Evolutionary conservation across 1,140 invertebrate genomes (phyloP).

Genomic region (Probaryconus sp.): DNA sequence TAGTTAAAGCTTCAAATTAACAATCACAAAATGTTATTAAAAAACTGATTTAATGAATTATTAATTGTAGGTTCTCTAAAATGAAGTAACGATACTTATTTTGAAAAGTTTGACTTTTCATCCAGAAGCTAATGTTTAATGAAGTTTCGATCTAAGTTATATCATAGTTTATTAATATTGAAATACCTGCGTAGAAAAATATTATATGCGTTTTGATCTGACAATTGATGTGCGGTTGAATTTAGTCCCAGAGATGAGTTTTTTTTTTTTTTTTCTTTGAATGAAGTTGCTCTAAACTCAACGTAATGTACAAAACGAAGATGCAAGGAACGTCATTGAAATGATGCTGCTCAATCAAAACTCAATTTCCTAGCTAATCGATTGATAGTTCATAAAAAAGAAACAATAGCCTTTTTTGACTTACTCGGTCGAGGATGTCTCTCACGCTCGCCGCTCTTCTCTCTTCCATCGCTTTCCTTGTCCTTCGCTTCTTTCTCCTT

Average conservation of each 20-base stretch:
- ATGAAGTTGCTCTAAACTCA: conserved; percentile 54
- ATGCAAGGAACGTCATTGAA: conserved; percentile 60
- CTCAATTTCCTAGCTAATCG: conserved; percentile 38
- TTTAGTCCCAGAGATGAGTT: conserved; percentile 27
- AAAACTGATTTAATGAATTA: too few species aligned
- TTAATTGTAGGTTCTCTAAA: too few species aligned
- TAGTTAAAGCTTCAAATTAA: too few species aligned
- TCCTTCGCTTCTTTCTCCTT: conserved; percentile 72
- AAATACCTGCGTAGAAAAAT: conserved; percentile 4
- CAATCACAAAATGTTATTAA: too few species aligned
- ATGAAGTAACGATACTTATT: too few species aligned
- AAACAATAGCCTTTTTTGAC: conserved; percentile 53
- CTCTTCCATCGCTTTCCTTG: conserved; percentile 71
- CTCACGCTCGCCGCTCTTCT: conserved; percentile 71
- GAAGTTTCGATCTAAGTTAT: too few species aligned
- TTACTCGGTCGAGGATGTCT: conserved; percentile 77
- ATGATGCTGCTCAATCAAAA: conserved; percentile 42
- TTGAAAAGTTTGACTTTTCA: too few species aligned
- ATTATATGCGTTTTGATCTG: conserved; percentile 27
- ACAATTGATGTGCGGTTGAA: conserved; percentile 24
- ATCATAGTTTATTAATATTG: background rate
- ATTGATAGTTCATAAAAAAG: conserved; percentile 34
- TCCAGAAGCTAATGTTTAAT: too few species aligned
- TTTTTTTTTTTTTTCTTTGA: too few species aligned
- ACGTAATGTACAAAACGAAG: conserved; percentile 64